Base-by-base conservation (phyloP, 2,797 vertebrate species). In the Chiroxiphia lanceolata region DNA sequence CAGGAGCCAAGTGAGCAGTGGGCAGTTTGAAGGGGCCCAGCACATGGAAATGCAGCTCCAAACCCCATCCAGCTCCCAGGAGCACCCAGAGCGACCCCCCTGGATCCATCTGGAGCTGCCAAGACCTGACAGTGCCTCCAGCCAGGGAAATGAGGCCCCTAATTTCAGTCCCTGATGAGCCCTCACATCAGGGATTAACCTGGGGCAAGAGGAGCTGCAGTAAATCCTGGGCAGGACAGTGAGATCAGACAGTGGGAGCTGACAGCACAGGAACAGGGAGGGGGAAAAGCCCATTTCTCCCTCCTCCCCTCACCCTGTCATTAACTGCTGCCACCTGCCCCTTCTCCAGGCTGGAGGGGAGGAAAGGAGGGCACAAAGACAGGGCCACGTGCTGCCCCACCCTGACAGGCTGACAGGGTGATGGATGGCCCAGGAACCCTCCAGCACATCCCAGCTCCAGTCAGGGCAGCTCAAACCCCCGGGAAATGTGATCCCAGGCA, bases 401-500 rank as follows among this genome's bases (percentile, higher is more conserved):
- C n/a, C 57, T 7, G 26, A 4, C 44, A 27, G 6, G 16, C 6
- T 0, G 38, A 11, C 38, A 38, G 1, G 47, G 38, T 12, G 72
- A 50, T 3, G 42, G 54, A 47, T 3, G 50, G 16, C 6, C 47
- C 47, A 16, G 3, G 1, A 36, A 5, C 0, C 53, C 48, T 34
- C 12, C 54, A 11, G 10, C 8, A 3, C 6, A 7, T 2, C 16
- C 70, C 8, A 47, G 33, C 34, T 12, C 33, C 76, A 26, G 36
- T 2, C n/a, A 11, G 33, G 0, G 8, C 33, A 26, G 7, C 5
- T 13, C 81, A 19, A 17, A 34, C 22, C 15, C 14, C 51, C 11
- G 4, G 0, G 68, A 23, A 64, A 72, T 3, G 2, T 0, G 8
- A 15, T 1, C 31, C 59, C 15, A 0, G 0, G 2, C 1, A 10